These are phyloP conservation scores for Umimayanthus chanpuru DNA, from an alignment of 92 coral and sea anemone genomes.

Conservation along the genomic window DNA sequence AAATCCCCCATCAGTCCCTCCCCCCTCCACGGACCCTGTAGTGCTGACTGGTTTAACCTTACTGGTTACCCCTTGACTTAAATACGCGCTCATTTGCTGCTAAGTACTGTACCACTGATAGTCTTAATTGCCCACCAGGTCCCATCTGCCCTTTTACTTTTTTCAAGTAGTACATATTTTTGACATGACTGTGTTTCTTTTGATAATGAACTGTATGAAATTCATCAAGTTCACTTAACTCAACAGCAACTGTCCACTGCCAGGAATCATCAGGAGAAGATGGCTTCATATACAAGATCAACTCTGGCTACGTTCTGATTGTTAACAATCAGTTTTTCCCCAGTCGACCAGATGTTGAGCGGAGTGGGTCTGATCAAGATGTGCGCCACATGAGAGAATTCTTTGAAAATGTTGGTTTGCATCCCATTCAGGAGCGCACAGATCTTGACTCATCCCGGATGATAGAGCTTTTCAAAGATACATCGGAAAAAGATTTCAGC, in stretches of 20 bases:
- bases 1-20: too few relatives aligned
- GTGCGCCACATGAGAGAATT: slow-evolving; percentile 55
- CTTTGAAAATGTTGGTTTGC: slow-evolving; percentile 71
- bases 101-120: too few relatives aligned
- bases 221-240: background rate
- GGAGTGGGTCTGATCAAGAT: slow-evolving; percentile 77
- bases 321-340: slow-evolving; percentile 75
- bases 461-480: slow-evolving; percentile 49
- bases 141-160: too few relatives aligned
- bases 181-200: too few relatives aligned
- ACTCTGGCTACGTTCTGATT: slow-evolving; percentile 77
- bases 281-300: slow-evolving; percentile 49
- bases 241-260: slow-evolving; percentile 53
- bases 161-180: too few relatives aligned
- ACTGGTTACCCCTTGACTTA: too few relatives aligned
- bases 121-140: too few relatives aligned
- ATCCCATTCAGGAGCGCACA: background rate
- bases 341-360: slow-evolving; percentile 50
- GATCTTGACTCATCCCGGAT: slow-evolving; percentile 67
- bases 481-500: slow-evolving; percentile 74
- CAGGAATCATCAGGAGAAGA: slow-evolving; percentile 62
- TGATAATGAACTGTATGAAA: too few relatives aligned
- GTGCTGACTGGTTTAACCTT: too few relatives aligned
- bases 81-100: too few relatives aligned
- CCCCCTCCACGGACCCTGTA: too few relatives aligned